Evolutionary conservation across 2,797 vertebrate genomes (phyloP), one percentile per base, ranked within the genome.

Genomic region (Craterocephalus amniculus): DNA sequence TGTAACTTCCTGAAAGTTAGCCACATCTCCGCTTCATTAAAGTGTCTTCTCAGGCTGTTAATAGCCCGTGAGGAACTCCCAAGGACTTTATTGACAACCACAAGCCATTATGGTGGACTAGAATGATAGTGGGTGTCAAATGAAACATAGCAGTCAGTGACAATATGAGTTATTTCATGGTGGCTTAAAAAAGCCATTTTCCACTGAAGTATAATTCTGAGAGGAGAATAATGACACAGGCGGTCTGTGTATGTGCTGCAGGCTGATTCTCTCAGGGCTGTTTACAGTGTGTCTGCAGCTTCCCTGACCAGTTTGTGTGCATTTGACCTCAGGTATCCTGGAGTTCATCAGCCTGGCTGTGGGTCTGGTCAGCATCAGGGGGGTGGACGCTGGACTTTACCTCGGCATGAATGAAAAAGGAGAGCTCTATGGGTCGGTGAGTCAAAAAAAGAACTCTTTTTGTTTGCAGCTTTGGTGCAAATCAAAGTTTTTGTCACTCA

Each of bases 341-440:
- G 98, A 99, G 93, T 99, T 99, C 89, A 99, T 99, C 85, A 99
- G 98, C 91, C 93, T 99, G 93, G 98, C 98, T n/a, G 97, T 99
- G 81, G 95, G 98, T 55, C 95, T 99, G 90, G 97, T 99, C 91
- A 99, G 97, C 93, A 98, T 99, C 92, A 96, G 97, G 68, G 98
- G 98, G 58, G 97, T 99, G 93, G 97, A 99, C 71, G 96, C 97
- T 0, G 97, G 97, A 91, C 96, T 99, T 74, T 99, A 99, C 93
- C 96, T 99, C 80, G 96, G 97, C 86, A 99, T 99, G 98, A 99
- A 99, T 48, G 97, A 98, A 85, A 94, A 96, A 93, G 98, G 98
- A 89, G 98, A 99, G 85, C 97, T 99, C 80, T 99, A 95, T 91
- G 98, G 97, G 92, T 99, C 98, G 95, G 98, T 99, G 95, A 98